A percentile compares a stretch with the other conserved stretches of the same genome.
phyloP scores from a whole-genome alignment of 2,888 invertebrate genomes.

The Erebia ligea region DNA sequence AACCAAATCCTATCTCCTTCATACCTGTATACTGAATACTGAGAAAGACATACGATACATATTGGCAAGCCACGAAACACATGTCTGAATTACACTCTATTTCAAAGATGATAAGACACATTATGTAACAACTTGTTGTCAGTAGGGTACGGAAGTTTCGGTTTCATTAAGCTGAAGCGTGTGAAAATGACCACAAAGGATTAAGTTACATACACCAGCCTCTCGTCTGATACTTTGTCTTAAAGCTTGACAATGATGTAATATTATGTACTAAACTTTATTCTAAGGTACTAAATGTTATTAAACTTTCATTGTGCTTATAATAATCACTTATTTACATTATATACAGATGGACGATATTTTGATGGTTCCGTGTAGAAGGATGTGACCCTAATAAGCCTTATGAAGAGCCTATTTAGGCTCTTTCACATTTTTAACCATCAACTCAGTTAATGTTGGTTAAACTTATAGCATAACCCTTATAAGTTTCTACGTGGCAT shows the following conservation, averaged over 20 bases:
- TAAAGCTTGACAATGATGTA: not conserved
- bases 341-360: too few relatives aligned
- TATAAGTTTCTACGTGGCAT: too few relatives aligned
- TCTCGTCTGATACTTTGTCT: not conserved
- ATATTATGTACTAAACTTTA: not conserved
- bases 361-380: too few relatives aligned
- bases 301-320: not conserved
- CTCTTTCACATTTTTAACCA: too few relatives aligned
- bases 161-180: conserved; percentile 19
- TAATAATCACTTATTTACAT: not conserved
- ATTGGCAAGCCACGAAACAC: not conserved
- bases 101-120: not conserved
- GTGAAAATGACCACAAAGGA: conserved; percentile 14
- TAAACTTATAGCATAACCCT: too few relatives aligned
- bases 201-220: conserved; percentile 16
- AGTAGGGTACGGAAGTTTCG: conserved; percentile 4
- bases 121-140: not conserved
- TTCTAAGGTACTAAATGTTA: not conserved
- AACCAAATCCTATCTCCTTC: not conserved
- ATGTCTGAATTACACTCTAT: not conserved
- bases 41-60: conserved; percentile 10
- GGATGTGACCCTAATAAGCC: too few relatives aligned
- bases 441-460: too few relatives aligned
- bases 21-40: conserved; percentile 9
- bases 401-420: not conserved